A percentile compares a stretch with the other conserved stretches of the same genome.
Evolutionary conservation across 2,888 invertebrate genomes (phyloP).

Genomic region (Dasypogon diadema): DNA sequence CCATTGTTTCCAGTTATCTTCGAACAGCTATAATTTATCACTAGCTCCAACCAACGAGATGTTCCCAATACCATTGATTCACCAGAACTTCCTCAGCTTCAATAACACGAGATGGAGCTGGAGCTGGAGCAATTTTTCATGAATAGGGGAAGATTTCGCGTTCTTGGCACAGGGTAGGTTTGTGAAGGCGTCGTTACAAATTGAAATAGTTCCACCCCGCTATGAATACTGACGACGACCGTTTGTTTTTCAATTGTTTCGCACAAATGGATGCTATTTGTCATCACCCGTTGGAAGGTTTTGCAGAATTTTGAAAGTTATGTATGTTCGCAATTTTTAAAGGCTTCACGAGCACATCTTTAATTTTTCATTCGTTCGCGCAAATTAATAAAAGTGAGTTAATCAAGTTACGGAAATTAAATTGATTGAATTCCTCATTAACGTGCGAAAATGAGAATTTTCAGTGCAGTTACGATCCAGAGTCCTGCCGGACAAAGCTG

Average conservation of each 20-base stretch:
- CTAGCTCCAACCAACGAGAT: neutral
- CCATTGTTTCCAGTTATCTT: constrained; percentile 39
- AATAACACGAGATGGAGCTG: constrained; percentile 23
- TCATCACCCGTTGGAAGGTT: neutral
- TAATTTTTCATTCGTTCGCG: neutral
- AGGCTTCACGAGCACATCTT: neutral
- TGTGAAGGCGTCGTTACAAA: constrained; percentile 8
- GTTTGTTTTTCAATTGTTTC: constrained; percentile 27
- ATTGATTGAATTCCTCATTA: neutral
- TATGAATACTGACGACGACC: neutral
- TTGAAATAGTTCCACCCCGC: constrained; percentile 23
- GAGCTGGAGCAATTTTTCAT: constrained; percentile 19
- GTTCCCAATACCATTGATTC: neutral
- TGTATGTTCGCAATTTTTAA: neutral
- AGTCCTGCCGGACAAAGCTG: neutral
- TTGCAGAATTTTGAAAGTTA: neutral
- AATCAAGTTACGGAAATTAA: neutral
- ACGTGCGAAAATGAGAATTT: neutral
- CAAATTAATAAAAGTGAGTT: neutral
- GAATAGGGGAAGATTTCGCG: neutral
- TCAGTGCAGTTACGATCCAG: neutral
- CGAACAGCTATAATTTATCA: constrained; percentile 28
- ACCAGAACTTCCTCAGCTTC: neutral
- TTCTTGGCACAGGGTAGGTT: constrained; percentile 12
- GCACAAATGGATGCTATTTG: neutral